Evolutionary conservation across 1,140 invertebrate species (phyloP), one percentile per base, ranked within the genome.

Genomic region (Polypedilum pembai): DNA sequence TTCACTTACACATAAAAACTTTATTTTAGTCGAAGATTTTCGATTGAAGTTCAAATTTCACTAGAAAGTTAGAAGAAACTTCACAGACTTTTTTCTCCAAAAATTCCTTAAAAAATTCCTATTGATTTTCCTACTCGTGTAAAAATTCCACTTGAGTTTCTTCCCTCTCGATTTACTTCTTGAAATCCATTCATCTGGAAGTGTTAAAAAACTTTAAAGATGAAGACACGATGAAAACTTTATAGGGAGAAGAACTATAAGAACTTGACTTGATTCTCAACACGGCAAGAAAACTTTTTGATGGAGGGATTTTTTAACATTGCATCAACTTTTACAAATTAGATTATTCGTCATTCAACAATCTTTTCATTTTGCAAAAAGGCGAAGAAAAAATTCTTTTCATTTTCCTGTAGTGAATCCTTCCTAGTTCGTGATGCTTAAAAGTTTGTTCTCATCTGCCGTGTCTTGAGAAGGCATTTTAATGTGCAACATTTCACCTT

Each of bases 401-500:
- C 41, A 12, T 45, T 45, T 56, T 56, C 45, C 45, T 15, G 45
- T 15, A 56, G 8, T 56, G 45, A 56, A 56, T n/a, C 45, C 45
- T 56, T 56, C 45, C 24, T 33, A 56, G 12, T 56, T 56, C 45
- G 45, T 56, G 45, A 56, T n/a, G 45, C 12, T 56, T 8, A 56
- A 56, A 56, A 56, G 41, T 45, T 45, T 45, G n/a, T n/a, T n/a
- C n/a, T 45, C 45, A 12, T 56, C 45, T 33, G 24, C 24, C 24
- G 24, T 33, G 24, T 33, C 24, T 56, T n/a, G 45, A 56, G 18
- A 69, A 69, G 65, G 65, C 65, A 69, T 69, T 69, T 69, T 69
- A 69, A 69, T 69, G 65, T 69, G 24, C 24, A 33, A 69, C 45
- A 56, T 56, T 56, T 56, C 18, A 69, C 65, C 65, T 18, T 69